Evolutionary conservation across 1,140 invertebrate genomes (phyloP), one percentile per base, ranked within the genome.

Genomic region (Cardiocondyla obscurior): DNA sequence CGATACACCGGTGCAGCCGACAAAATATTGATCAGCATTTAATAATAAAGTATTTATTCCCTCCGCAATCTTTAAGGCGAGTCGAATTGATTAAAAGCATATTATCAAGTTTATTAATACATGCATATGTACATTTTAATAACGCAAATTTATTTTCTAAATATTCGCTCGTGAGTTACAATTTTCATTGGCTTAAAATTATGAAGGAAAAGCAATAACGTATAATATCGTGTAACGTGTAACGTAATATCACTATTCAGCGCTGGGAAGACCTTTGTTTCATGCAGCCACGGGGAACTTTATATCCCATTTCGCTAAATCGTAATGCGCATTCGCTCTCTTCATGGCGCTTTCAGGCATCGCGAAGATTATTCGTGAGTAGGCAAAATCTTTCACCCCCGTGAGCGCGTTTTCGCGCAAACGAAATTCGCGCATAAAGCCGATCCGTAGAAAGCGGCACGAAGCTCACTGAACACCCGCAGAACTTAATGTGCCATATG

Each of bases 291-390:
- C 72, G 25, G 55, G 72, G 57, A 74, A 62, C 55, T 74, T 74
- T 60, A 74, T 74, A 74, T 62, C 72, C 46, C 39, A 76, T 76
- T 76, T 19, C 28, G 39, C 42, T 65, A 65, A 77, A 67, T 77
- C 42, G 42, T 44, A 76, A 76, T 64, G 55, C 60, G 60, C 60
- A 62, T 65, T 77, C 62, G 44, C 19, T 58, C 69, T 49, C 72
- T 74, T 62, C 57, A 25, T 16, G 22, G 30, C 46, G 36, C 67
- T 62, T 74, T 44, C 69, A 44, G 53, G 10, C 19, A 57, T 62
- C 57, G 55, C 28, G 55, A 49, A 57, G 58, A 58, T 73, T 70
- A 58, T 51, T 73, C 58, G 67, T n/a, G 55, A 82, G 42, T 46
- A 49, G 73, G 73, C 58, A 65, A 77, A 77, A 77, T 65, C 60